Evolutionary conservation across 2,113 vertebrate genomes (phyloP).

Genomic region (Coptodon rendalli): DNA sequence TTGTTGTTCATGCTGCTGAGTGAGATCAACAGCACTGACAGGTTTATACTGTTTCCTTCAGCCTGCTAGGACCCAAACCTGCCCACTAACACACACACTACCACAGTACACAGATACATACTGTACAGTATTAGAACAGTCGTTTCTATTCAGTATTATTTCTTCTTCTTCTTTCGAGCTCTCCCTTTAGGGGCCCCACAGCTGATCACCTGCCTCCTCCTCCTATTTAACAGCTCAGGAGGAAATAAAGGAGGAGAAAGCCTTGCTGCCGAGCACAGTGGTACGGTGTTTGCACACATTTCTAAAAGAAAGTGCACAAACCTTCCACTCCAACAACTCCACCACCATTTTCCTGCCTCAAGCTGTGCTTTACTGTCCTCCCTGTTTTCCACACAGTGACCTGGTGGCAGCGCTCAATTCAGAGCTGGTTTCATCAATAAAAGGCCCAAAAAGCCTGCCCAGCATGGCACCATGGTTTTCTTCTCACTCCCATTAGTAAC

Average conservation of each 20-base stretch:
- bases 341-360: background rate
- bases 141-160: background rate
- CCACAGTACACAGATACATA: background rate
- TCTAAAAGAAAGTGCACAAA: background rate
- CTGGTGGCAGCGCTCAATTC: background rate
- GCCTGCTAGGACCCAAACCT: background rate
- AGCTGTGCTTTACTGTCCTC: background rate
- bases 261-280: background rate
- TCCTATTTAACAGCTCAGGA: background rate
- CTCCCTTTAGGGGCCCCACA: background rate
- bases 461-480: background rate
- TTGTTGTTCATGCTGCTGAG: background rate
- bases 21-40: background rate
- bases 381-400: background rate
- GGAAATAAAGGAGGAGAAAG: background rate
- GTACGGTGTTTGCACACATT: background rate
- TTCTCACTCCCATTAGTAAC: background rate
- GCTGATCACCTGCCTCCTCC: background rate
- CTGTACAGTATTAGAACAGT: background rate
- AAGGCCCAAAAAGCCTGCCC: background rate
- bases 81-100: background rate
- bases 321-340: background rate
- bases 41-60: background rate
- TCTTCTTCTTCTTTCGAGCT: background rate
- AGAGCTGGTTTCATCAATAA: background rate